Base-by-base conservation (phyloP, 2,888 invertebrate genomes). In the Apamea crenata region DNA sequence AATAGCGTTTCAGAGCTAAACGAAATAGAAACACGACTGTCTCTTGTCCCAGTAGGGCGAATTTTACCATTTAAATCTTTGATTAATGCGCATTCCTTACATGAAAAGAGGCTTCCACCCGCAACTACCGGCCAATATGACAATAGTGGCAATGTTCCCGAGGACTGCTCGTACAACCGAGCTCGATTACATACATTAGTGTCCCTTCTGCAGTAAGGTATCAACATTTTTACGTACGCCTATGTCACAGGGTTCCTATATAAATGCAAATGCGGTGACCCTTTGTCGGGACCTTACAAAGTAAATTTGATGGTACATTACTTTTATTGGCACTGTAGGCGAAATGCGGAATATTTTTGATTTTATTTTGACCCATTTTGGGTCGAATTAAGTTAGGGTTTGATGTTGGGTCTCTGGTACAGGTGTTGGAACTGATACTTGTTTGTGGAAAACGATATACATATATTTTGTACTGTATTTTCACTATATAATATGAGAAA, bases 231-330 rank as follows among this genome's bases (percentile, higher is more conserved):
- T 83, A 65, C 80, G 59, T 21, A n/a, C 81, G 74, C 74, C 83
- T 79, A 75, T 81, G 84, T 85, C 85, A 87, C 87, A 85, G 81
- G 91, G 88, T 88, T 88, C 84, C 92, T 89, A 93, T 93, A 92
- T 93, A 93, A 91, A 93, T 93, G 93, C 93, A 92, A 93, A 93
- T 93, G 78, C 68, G 78, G 90, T 89, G 93, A 93, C 93, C 93
- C 91, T 91, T 82, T 87, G 89, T 87, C 80, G 56, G 63, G 76
- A 81, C 69, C 80, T 82, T 80, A 77, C 85, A 80, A 87, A 89
- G 89, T 81, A 86, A 87, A 89, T 89, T 90, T 89, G 86, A 89
- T 83, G 88, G 77, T 79, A 86, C 82, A 77, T 90, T 89, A 87
- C 86, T 80, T 89, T 84, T 87, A 90, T 90, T 81, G 81, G 77